Percentiles rank a stretch among this genome's conserved stretches.
Evolutionary conservation across 2,797 vertebrate genomes (phyloP).

Genomic region (Eospalax fontanierii): DNA sequence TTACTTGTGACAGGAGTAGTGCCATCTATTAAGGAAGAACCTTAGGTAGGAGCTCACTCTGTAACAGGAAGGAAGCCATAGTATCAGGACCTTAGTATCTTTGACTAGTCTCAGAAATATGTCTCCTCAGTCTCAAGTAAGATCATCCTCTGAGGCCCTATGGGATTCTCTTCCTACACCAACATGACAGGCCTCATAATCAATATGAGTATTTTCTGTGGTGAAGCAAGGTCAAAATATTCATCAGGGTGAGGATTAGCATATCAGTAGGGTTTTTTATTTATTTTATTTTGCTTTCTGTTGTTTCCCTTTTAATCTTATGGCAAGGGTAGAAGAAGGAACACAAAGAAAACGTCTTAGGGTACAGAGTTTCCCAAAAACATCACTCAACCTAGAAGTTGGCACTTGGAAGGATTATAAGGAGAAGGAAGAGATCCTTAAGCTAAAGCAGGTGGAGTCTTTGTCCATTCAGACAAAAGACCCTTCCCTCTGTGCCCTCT

Average conservation of each 20-base stretch:
- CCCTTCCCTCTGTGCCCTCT: not conserved
- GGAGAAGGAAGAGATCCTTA: not conserved
- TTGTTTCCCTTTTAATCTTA: slow-evolving; percentile 38
- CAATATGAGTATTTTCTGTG: not conserved
- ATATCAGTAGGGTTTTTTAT: slow-evolving; percentile 39
- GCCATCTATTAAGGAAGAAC: not conserved
- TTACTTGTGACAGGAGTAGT: not conserved
- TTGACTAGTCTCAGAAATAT: not conserved
- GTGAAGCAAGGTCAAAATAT: slow-evolving; percentile 55
- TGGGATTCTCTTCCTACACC: not conserved
- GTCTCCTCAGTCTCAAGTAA: not conserved
- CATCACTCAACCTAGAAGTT: not conserved
- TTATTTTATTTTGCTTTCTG: not conserved
- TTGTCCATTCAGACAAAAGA: not conserved
- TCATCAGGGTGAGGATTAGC: not conserved
- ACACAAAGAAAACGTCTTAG: not conserved
- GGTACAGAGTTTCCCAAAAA: not conserved
- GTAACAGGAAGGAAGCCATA: not conserved
- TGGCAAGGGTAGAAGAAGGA: not conserved
- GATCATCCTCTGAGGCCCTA: too few species aligned
- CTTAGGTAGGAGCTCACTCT: not conserved
- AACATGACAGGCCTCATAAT: not conserved
- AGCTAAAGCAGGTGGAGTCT: not conserved
- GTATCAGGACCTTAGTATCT: not conserved
- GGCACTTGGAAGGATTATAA: not conserved